These are phyloP conservation scores for Papilio gigon DNA, from an alignment of 2,888 invertebrate genomes.

Conservation along the genomic window DNA sequence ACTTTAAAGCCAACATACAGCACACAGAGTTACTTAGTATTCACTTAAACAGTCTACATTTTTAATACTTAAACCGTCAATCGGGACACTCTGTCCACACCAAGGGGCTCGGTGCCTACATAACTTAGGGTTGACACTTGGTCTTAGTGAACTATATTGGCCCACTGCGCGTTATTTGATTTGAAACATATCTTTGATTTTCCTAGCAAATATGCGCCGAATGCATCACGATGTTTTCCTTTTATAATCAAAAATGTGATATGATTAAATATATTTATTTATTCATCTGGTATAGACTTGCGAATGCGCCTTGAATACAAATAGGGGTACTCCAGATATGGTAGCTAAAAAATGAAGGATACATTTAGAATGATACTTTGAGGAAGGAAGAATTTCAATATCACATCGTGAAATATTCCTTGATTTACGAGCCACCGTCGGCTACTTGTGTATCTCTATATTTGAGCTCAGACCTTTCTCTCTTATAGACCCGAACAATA, in stretches of 20 bases:
- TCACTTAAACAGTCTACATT: too few relatives aligned
- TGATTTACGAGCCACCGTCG: constrained; percentile 31
- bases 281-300: neutral
- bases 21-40: too few relatives aligned
- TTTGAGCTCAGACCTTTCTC: neutral
- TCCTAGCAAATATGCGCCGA: too few relatives aligned
- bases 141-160: too few relatives aligned
- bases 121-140: too few relatives aligned
- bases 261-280: constrained; percentile 16
- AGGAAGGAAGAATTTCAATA: constrained; percentile 38
- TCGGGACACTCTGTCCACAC: too few relatives aligned
- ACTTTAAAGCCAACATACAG: constrained; percentile 5
- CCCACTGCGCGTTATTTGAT: too few relatives aligned
- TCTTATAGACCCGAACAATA: constrained; percentile 18
- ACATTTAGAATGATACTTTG: constrained; percentile 19
- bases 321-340: constrained; percentile 10
- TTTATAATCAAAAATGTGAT: neutral
- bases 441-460: constrained; percentile 24
- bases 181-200: too few relatives aligned
- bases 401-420: constrained; percentile 35
- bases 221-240: too few relatives aligned
- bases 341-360: constrained; percentile 25
- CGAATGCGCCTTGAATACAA: constrained; percentile 9
- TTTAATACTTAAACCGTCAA: too few relatives aligned
- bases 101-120: too few relatives aligned